Evolutionary conservation across 2,113 vertebrate genomes (phyloP).

Genomic region (Seriola quinqueradiata): DNA sequence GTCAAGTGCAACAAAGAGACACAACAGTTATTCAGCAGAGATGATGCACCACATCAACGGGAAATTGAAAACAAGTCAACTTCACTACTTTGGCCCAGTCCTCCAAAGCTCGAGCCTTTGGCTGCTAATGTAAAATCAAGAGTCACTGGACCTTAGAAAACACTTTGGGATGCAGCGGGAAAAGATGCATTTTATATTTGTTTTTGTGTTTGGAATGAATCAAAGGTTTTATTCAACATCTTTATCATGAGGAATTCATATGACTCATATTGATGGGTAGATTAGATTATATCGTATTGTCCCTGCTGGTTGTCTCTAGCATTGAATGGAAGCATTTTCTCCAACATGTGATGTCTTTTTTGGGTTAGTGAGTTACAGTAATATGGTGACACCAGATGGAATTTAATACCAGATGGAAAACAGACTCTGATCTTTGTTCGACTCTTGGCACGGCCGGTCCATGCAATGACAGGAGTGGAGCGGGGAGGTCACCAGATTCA

Average conservation of each 20-base stretch:
- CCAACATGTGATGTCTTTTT: constrained; percentile 9
- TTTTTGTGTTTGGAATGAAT: neutral
- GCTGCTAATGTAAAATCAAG: neutral
- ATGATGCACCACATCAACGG: neutral
- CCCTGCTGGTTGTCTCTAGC: neutral
- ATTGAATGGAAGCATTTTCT: neutral
- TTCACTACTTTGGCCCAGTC: neutral
- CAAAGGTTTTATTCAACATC: no score
- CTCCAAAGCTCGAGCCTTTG: neutral
- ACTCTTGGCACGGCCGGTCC: neutral
- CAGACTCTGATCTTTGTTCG: constrained; percentile 39
- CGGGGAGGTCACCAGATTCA: constrained; percentile 19
- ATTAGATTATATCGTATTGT: neutral
- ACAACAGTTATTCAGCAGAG: neutral
- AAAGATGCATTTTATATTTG: neutral
- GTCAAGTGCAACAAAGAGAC: constrained; percentile 14
- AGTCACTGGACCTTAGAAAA: neutral
- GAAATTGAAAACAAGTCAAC: neutral
- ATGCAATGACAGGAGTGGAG: constrained; percentile 9
- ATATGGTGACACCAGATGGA: constrained; percentile 49
- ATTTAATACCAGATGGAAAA: constrained; percentile 40
- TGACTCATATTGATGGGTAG: neutral
- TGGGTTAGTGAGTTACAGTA: constrained; percentile 14
- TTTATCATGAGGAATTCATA: neutral
- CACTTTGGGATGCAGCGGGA: neutral